Conservation (phyloP, 2,113 vertebrate species). For the Colossoma macropomum region DNA sequence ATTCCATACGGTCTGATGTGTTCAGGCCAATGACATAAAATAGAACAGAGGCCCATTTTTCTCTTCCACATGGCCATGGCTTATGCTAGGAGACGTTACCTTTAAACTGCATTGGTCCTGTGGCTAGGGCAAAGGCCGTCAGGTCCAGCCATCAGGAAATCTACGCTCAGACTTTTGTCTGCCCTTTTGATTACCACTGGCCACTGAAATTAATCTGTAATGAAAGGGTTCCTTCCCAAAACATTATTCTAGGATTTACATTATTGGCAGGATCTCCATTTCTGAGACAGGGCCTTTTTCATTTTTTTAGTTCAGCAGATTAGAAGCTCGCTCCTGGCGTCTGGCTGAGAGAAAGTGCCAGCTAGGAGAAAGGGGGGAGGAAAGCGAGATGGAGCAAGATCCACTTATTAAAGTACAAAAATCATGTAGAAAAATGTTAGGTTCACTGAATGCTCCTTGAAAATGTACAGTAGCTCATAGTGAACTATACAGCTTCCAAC, state of each 20-base stretch:
- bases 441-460: too few relatives aligned
- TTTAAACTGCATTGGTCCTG: slow-evolving; percentile 15
- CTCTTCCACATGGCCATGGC: background rate
- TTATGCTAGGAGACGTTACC: background rate
- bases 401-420: too few relatives aligned
- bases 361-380: too few relatives aligned
- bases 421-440: too few relatives aligned
- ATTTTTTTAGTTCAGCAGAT: too few relatives aligned
- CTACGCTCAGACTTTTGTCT: slow-evolving; percentile 74
- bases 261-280: too few relatives aligned
- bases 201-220: slow-evolving; percentile 72
- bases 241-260: slow-evolving; percentile 57
- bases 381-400: too few relatives aligned
- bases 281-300: too few relatives aligned
- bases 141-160: slow-evolving; percentile 70
- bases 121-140: background rate
- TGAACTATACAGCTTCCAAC: too few relatives aligned
- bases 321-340: too few relatives aligned
- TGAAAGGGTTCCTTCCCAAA: slow-evolving; percentile 57
- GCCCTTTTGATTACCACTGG: slow-evolving; percentile 76
- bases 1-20: slow-evolving; percentile 16
- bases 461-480: too few relatives aligned
- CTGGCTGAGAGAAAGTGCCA: too few relatives aligned
- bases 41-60: slow-evolving; percentile 5
- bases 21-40: slow-evolving; percentile 28